Evolutionary conservation across 2,888 invertebrate species (phyloP).

Genomic region (Leptopilina drosophilae): DNA sequence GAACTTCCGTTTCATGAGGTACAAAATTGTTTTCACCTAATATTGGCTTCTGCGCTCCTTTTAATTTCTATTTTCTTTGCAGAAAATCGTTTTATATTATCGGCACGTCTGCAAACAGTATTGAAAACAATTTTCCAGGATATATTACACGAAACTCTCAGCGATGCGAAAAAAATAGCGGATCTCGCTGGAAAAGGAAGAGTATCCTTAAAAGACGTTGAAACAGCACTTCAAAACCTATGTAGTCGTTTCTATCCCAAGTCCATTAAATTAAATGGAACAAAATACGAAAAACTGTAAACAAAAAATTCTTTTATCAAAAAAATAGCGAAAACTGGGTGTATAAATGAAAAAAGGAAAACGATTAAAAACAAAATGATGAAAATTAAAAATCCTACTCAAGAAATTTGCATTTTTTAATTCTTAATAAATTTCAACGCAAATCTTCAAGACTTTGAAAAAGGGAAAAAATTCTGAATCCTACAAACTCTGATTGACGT

Average conservation of each 20-base stretch:
- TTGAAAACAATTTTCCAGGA: slow-evolving; percentile 70
- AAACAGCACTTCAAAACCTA: slow-evolving; percentile 69
- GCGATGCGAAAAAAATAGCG: slow-evolving; percentile 71
- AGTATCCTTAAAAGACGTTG: slow-evolving; percentile 69
- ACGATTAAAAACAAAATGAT: too few species aligned
- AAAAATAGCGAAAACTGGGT: neutral
- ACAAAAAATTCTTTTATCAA: neutral
- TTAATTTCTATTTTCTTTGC: slow-evolving; percentile 30
- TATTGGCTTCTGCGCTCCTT: neutral
- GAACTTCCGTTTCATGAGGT: slow-evolving; percentile 2
- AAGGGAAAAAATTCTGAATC: too few species aligned
- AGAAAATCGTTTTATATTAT: slow-evolving; percentile 67
- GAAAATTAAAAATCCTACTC: too few species aligned
- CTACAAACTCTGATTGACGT: neutral
- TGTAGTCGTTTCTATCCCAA: slow-evolving; percentile 61
- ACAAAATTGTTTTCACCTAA: neutral
- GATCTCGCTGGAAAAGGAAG: slow-evolving; percentile 66
- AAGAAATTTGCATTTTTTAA: too few species aligned
- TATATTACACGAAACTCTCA: slow-evolving; percentile 71
- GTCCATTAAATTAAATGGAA: neutral
- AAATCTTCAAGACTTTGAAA: too few species aligned
- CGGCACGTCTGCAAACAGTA: slow-evolving; percentile 66
- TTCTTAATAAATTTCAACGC: too few species aligned
- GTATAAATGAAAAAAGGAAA: too few species aligned
- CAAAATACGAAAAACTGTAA: neutral